A percentile compares a stretch with the other conserved stretches of the same genome.
These are phyloP conservation scores for Acanthochromis polyacanthus DNA, from an alignment of 2,113 vertebrate genomes.

Conservation along the genomic window DNA sequence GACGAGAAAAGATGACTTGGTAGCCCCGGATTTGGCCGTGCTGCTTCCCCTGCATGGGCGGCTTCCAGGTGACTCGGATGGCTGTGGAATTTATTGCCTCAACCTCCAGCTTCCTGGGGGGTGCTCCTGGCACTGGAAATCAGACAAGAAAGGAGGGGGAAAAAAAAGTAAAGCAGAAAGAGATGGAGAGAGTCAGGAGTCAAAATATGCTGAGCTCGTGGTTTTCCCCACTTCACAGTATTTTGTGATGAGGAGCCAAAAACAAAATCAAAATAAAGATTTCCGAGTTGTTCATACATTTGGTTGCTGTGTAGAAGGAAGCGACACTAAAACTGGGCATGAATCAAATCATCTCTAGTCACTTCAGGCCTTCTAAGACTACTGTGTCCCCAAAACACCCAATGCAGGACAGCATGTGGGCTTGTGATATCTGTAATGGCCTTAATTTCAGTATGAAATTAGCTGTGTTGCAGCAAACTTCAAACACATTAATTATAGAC, in stretches of 20 bases:
- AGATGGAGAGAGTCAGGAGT: constrained; percentile 5
- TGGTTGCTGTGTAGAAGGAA: constrained; percentile 17
- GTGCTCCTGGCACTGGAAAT: constrained; percentile 94
- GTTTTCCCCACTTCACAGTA: constrained; percentile 41
- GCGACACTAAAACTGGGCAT: constrained; percentile 21
- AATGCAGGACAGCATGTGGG: constrained; percentile 52
- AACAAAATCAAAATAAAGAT: constrained; percentile 59
- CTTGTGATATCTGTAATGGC: constrained; percentile 49
- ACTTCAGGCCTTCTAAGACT: constrained; percentile 31
- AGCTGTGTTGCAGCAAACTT: constrained; percentile 77
- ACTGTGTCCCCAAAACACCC: constrained; percentile 39
- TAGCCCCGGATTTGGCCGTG: constrained; percentile 98
- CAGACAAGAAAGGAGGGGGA: neutral
- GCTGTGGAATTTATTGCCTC: constrained; percentile 96
- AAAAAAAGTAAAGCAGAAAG: constrained; percentile 6
- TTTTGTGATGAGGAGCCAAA: constrained; percentile 64
- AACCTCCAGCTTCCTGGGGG: constrained; percentile 95
- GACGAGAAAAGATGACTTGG: constrained; percentile 95
- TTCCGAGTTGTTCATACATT: constrained; percentile 45
- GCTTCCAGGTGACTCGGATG: constrained; percentile 95
- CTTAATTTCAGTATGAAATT: constrained; percentile 75
- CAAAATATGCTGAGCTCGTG: constrained; percentile 41
- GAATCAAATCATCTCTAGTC: constrained; percentile 45
- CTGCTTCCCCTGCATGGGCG: constrained; percentile 94
- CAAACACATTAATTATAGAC: constrained; percentile 82